phyloP scores from a whole-genome alignment of 2,797 vertebrate species.

The Cottoperca gobio region DNA sequence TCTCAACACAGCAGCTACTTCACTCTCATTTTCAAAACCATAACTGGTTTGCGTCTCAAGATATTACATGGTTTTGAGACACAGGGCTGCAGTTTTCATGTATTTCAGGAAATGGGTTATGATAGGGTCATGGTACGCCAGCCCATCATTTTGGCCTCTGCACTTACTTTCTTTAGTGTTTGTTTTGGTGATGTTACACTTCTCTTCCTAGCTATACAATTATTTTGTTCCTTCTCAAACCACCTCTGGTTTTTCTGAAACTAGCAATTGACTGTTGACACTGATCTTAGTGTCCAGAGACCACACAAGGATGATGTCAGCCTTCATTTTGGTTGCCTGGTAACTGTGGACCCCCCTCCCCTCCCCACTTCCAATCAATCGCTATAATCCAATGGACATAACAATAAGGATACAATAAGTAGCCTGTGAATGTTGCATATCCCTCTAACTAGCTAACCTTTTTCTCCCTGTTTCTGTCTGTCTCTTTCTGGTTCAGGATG shows the following conservation, averaged over 20 bases:
- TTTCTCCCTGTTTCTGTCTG: slow-evolving; percentile 11
- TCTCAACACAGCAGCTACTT: slow-evolving; percentile 52
- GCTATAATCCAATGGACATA: slow-evolving; percentile 36
- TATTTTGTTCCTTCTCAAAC: slow-evolving; percentile 78
- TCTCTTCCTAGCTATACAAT: slow-evolving; percentile 63
- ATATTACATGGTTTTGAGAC: slow-evolving; percentile 48
- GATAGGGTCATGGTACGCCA: slow-evolving; percentile 55
- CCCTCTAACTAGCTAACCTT: slow-evolving; percentile 39
- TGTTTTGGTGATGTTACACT: slow-evolving; percentile 70
- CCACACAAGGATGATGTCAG: slow-evolving; percentile 76
- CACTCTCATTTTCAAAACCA: slow-evolving; percentile 43
- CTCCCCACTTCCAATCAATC: slow-evolving; percentile 44
- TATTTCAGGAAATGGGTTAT: slow-evolving; percentile 68
- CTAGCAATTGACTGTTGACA: slow-evolving; percentile 63
- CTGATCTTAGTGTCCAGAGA: slow-evolving; percentile 58
- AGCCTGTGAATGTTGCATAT: slow-evolving; percentile 29
- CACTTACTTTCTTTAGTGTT: slow-evolving; percentile 64
- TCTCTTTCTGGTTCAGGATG: slow-evolving; percentile 81
- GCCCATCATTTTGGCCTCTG: slow-evolving; percentile 54
- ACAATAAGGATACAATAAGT: slow-evolving; percentile 43
- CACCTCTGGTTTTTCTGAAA: slow-evolving; percentile 71
- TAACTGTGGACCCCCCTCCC: slow-evolving; percentile 35
- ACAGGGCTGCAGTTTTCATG: slow-evolving; percentile 38
- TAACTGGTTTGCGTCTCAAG: slow-evolving; percentile 50
- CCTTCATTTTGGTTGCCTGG: slow-evolving; percentile 55